Conservation (phyloP, 2,113 vertebrate genomes). For the Calidris pygmaea region DNA sequence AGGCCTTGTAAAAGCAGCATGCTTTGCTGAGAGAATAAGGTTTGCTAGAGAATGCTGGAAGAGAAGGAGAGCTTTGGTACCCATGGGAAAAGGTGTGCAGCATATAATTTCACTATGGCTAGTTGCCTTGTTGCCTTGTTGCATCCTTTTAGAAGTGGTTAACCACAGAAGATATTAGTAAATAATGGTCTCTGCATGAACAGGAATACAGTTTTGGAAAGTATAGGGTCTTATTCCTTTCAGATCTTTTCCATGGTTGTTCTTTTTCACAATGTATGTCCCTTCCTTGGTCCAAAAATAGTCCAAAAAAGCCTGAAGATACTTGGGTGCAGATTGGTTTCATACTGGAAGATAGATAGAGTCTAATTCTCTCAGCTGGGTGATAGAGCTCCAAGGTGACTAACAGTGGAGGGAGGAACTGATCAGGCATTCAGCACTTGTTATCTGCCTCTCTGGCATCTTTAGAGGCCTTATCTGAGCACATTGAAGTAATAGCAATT, state of each 20-base stretch:
- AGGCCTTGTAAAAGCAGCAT: background rate
- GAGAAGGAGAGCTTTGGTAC: background rate
- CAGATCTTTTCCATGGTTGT: background rate
- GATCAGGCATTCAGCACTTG: constrained; percentile 25
- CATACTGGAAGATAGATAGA: background rate
- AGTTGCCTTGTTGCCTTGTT: background rate
- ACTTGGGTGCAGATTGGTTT: background rate
- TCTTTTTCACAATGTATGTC: background rate
- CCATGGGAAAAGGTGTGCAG: background rate
- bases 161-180: background rate
- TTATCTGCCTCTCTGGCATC: constrained; percentile 5
- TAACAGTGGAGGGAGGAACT: background rate
- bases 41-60: background rate
- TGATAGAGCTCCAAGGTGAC: background rate
- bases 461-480: constrained; percentile 49
- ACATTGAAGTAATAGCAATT: constrained; percentile 30
- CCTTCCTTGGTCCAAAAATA: background rate
- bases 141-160: background rate
- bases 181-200: background rate
- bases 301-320: background rate
- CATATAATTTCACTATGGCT: background rate
- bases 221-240: background rate
- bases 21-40: background rate
- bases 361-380: background rate
- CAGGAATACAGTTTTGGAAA: background rate